Conservation (phyloP, 2,888 invertebrate species). For the Actias luna region DNA sequence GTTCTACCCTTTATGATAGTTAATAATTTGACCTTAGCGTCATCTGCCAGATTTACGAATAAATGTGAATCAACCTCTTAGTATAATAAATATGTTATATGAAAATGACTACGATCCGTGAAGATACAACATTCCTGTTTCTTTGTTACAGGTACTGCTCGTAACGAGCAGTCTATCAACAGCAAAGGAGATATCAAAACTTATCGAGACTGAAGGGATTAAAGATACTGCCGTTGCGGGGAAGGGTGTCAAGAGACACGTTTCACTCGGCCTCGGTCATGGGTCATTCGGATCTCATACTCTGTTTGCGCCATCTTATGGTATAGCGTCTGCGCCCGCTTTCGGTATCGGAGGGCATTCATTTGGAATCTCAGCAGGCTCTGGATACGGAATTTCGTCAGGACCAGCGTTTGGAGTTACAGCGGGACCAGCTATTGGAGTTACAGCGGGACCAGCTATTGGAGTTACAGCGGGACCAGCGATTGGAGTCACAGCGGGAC, state of each 20-base stretch:
- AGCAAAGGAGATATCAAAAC: conserved; percentile 60
- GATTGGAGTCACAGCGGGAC: background rate
- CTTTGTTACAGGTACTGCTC: conserved; percentile 58
- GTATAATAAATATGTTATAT: background rate
- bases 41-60: too few species aligned
- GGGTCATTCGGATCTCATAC: conserved; percentile 25
- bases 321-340: background rate
- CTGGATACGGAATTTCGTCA: conserved; percentile 14
- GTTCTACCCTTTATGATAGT: too few species aligned
- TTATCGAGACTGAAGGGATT: conserved; percentile 60
- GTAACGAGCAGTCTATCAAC: conserved; percentile 59
- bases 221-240: conserved; percentile 54
- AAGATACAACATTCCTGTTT: background rate
- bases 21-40: too few species aligned
- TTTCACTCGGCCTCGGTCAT: conserved; percentile 30
- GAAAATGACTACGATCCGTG: too few species aligned
- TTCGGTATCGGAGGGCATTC: conserved; percentile 4
- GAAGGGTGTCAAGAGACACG: conserved; percentile 65
- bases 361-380: conserved; percentile 3
- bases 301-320: conserved; percentile 10
- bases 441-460: background rate
- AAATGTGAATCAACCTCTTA: too few species aligned
- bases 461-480: background rate
- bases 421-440: conserved; percentile 2
- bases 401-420: conserved; percentile 15